Conservation (phyloP, 2,888 invertebrate genomes). For the Xanthorhoe spadicearia region DNA sequence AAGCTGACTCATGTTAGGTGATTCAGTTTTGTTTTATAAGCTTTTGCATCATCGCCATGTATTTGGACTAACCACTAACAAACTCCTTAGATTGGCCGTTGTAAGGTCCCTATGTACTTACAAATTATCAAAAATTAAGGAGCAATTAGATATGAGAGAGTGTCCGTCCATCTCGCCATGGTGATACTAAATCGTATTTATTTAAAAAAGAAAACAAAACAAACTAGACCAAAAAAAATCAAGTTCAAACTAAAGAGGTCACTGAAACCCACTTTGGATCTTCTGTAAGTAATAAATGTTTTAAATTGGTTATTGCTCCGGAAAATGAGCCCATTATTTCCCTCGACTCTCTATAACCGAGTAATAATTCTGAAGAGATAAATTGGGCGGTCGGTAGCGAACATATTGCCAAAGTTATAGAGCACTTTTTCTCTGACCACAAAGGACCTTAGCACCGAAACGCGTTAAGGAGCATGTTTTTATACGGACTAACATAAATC, state of each 20-base stretch:
- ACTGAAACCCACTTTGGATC: neutral
- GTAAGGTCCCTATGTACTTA: too few species aligned
- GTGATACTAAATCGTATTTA: too few species aligned
- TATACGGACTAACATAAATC: conserved; percentile 70
- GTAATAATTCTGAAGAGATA: conserved; percentile 40
- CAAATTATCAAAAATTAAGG: too few species aligned
- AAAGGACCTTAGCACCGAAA: conserved; percentile 56
- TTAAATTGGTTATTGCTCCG: conserved; percentile 16
- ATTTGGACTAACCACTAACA: too few species aligned
- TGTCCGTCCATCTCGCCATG: too few species aligned
- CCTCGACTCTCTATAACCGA: conserved; percentile 21
- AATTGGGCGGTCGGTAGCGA: conserved; percentile 44
- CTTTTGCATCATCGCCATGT: too few species aligned
- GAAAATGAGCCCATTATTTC: conserved; percentile 20
- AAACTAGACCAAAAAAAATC: neutral
- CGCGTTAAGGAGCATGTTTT: conserved; percentile 65
- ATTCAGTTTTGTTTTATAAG: too few species aligned
- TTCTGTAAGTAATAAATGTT: neutral
- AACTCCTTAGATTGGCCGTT: too few species aligned
- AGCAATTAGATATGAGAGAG: too few species aligned
- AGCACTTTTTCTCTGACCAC: conserved; percentile 60
- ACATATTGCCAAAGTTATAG: conserved; percentile 51
- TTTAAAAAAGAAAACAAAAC: too few species aligned
- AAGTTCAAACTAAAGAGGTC: neutral
- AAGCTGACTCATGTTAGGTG: too few species aligned